phyloP scores from a whole-genome alignment of 2,113 vertebrate genomes.

The Megalops atlanticus region DNA sequence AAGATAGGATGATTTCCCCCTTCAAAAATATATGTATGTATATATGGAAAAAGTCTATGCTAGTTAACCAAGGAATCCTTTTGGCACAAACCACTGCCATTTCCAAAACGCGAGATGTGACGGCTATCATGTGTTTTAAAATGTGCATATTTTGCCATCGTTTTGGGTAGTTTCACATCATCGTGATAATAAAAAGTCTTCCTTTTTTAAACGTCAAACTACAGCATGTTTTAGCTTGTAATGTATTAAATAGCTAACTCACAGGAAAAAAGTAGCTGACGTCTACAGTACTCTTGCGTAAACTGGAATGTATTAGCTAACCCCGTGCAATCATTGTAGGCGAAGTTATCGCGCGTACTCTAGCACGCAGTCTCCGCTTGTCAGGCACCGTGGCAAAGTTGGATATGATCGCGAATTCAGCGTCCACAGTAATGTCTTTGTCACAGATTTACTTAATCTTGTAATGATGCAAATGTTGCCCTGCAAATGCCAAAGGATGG shows the following conservation, averaged over 20 bases:
- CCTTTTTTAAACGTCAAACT: too few species aligned
- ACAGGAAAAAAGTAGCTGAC: too few species aligned
- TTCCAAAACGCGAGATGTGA: neutral
- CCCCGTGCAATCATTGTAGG: neutral
- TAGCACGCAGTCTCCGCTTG: neutral
- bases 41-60: neutral
- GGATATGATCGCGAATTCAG: neutral
- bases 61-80: neutral
- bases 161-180: neutral
- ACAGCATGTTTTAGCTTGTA: too few species aligned
- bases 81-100: neutral
- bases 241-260: too few species aligned
- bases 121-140: neutral
- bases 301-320: too few species aligned
- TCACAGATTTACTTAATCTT: neutral
- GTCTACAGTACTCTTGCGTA: too few species aligned
- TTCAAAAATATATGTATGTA: neutral
- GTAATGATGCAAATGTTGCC: neutral
- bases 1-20: neutral
- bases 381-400: neutral
- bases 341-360: neutral
- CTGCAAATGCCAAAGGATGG: neutral
- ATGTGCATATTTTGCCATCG: neutral
- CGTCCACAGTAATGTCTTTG: neutral
- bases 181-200: neutral